These are phyloP conservation scores for Manis crassicaudata DNA, from an alignment of 2,797 vertebrate genomes.

Conservation along the genomic window DNA sequence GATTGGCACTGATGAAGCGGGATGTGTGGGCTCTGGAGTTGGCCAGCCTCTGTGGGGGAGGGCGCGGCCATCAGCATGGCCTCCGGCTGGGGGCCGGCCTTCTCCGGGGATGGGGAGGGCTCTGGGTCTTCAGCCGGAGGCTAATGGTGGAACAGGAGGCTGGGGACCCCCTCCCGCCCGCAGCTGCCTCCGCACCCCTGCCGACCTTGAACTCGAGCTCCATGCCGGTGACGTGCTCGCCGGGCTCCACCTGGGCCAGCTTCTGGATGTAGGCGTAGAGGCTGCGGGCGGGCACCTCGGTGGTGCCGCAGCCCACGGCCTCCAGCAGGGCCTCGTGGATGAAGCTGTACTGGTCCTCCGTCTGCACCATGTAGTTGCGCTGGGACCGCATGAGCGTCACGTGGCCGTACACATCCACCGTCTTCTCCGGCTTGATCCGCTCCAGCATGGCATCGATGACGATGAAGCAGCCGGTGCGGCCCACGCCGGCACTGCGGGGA, in stretches of 20 bases:
- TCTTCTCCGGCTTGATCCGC: constrained; percentile 98
- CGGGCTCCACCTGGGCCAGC: constrained; percentile 94
- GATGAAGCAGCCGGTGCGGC: constrained; percentile 97
- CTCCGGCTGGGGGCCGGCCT: background rate
- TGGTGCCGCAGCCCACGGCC: constrained; percentile 97
- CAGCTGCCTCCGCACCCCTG: accelerated
- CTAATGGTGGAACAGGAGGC: accelerated
- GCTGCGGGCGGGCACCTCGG: constrained; percentile 95
- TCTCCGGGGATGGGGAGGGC: accelerated
- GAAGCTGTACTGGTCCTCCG: constrained; percentile 99
- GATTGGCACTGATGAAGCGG: constrained; percentile 98
- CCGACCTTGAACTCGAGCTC: constrained; percentile 98
- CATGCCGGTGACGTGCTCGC: constrained; percentile 98
- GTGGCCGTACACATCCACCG: constrained; percentile 97
- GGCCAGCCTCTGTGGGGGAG: constrained; percentile 91
- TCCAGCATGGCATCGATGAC: constrained; percentile 99
- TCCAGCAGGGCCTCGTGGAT: constrained; percentile 98
- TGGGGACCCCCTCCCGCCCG: accelerated
- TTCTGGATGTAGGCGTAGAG: constrained; percentile 99
- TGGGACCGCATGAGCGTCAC: constrained; percentile 98
- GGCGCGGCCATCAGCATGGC: accelerated
- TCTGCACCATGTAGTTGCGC: constrained; percentile 99
- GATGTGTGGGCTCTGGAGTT: constrained; percentile 99
- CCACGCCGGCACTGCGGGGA: constrained; percentile 92
- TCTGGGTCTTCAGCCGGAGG: accelerated